Conservation (phyloP, 2,113 vertebrate genomes). For the Upupa epops region DNA sequence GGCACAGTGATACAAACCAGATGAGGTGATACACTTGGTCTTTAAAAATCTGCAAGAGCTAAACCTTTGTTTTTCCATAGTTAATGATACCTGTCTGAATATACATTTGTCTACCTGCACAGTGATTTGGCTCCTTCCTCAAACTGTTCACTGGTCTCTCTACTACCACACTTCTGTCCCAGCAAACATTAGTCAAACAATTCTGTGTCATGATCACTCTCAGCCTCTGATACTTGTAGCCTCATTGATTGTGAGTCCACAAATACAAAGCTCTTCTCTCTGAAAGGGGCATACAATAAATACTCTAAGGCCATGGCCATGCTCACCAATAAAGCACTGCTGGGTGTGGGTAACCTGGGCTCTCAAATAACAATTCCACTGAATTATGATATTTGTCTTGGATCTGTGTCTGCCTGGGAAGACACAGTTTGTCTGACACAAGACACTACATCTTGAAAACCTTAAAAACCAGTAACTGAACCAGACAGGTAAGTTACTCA, state of each 20-base stretch:
- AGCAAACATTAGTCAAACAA: neutral
- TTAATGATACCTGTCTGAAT: neutral
- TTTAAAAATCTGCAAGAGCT: neutral
- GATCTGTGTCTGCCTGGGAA: neutral
- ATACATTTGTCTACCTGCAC: neutral
- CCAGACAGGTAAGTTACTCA: neutral
- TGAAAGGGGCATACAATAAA: neutral
- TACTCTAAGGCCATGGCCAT: neutral
- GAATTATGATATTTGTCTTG: neutral
- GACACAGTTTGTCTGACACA: fast-evolving
- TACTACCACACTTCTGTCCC: neutral
- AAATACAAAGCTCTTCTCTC: neutral
- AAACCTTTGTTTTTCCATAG: neutral
- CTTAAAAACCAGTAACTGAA: neutral
- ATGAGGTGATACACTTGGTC: neutral
- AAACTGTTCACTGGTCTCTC: neutral
- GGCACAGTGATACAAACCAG: neutral
- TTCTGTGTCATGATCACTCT: neutral
- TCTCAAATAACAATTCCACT: neutral
- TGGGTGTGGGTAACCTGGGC: neutral
- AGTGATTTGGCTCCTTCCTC: neutral
- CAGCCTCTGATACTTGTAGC: neutral
- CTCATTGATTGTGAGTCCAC: neutral
- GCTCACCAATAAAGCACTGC: neutral
- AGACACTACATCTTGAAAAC: neutral